These are phyloP conservation scores for Mycalesis mineus DNA, from an alignment of 2,888 invertebrate genomes.

Conservation along the genomic window DNA sequence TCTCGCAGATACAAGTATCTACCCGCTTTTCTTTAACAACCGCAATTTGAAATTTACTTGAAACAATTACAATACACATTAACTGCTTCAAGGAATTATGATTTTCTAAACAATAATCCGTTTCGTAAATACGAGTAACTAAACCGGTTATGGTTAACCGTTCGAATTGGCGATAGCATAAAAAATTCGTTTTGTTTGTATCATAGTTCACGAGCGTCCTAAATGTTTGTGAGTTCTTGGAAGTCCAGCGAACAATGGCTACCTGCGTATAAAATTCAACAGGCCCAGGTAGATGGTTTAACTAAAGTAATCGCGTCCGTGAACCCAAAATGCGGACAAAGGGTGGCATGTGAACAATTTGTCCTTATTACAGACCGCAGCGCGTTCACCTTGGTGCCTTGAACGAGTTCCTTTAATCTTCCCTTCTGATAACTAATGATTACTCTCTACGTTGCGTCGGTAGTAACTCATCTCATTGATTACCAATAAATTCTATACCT, in stretches of 20 bases:
- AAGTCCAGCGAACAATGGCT: conserved; percentile 23
- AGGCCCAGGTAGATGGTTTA: conserved; percentile 24
- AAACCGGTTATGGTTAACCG: neutral
- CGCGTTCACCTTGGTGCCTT: conserved; percentile 64
- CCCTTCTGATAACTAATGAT: conserved; percentile 32
- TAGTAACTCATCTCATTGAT: neutral
- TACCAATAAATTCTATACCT: too few relatives aligned
- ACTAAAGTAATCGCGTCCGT: conserved; percentile 45
- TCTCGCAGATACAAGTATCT: neutral
- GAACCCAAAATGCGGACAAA: conserved; percentile 66
- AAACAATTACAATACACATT: too few relatives aligned
- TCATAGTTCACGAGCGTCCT: conserved; percentile 4
- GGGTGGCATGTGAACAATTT: conserved; percentile 68
- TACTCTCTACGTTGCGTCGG: neutral
- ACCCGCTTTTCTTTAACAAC: neutral
- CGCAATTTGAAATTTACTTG: too few relatives aligned
- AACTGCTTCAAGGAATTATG: too few relatives aligned
- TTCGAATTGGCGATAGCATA: conserved; percentile 1
- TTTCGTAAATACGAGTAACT: neutral
- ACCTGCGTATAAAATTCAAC: conserved; percentile 28
- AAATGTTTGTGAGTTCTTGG: conserved; percentile 7
- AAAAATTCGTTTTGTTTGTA: conserved; percentile 7
- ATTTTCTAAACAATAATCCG: neutral
- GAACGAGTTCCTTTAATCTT: conserved; percentile 62
- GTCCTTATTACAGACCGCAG: conserved; percentile 61